Evolutionary conservation across 2,797 vertebrate genomes (phyloP).

Genomic region (Pseudocheirus occidentalis): DNA sequence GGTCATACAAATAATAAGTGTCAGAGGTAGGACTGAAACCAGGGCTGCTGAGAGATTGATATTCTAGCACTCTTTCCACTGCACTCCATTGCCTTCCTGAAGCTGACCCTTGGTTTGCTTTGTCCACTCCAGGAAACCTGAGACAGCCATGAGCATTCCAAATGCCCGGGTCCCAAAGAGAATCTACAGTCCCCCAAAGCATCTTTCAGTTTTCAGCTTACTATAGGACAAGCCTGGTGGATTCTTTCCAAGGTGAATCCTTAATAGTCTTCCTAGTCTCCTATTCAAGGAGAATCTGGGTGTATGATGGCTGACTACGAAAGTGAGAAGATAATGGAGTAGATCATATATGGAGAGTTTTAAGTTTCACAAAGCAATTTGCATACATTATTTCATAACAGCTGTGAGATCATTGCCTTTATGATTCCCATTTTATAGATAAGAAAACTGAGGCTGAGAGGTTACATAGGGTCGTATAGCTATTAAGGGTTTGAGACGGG

Average conservation of each 20-base stretch:
- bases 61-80: neutral
- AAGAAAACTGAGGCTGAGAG: neutral
- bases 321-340: neutral
- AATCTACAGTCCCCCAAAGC: neutral
- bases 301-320: neutral
- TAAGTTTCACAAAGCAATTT: neutral
- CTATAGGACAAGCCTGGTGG: neutral
- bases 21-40: neutral
- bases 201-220: neutral
- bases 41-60: neutral
- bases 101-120: neutral
- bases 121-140: neutral
- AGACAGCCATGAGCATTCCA: neutral
- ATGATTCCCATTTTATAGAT: neutral
- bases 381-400: neutral
- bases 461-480: neutral
- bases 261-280: neutral
- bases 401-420: neutral
- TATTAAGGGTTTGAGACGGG: neutral
- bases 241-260: neutral
- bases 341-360: neutral
- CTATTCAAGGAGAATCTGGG: neutral
- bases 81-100: neutral
- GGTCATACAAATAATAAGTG: neutral
- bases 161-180: neutral